Conservation (phyloP, 2,113 vertebrate genomes). For the Semicossyphus pulcher region DNA sequence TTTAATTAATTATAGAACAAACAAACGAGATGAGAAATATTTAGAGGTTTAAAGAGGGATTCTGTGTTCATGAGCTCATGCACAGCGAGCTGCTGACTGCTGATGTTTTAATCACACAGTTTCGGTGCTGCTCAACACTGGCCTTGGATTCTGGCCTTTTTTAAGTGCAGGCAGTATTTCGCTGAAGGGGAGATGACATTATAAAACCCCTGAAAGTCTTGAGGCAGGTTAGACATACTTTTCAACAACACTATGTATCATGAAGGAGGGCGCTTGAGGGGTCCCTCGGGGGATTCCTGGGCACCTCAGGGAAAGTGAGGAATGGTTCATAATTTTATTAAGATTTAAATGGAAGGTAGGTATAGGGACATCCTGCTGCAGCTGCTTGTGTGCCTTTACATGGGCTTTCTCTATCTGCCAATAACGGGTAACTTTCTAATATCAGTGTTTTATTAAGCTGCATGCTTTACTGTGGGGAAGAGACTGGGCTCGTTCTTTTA, state of each 20-base stretch:
- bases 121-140: conserved; percentile 15
- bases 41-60: not conserved
- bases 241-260: conserved; percentile 31
- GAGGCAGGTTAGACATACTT: conserved; percentile 38
- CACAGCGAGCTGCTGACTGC: conserved; percentile 31
- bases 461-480: too few relatives aligned
- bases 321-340: conserved; percentile 14
- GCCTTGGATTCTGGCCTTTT: conserved; percentile 23
- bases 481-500: too few relatives aligned
- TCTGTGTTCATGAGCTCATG: conserved; percentile 21
- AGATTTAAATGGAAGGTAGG: conserved; percentile 20
- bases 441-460: too few relatives aligned
- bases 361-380: too few relatives aligned
- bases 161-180: conserved; percentile 24
- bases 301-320: conserved; percentile 27
- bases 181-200: conserved; percentile 57
- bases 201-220: conserved; percentile 54
- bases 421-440: too few relatives aligned
- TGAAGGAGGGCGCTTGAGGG: conserved; percentile 22
- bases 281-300: conserved; percentile 21
- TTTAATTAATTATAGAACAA: conserved; percentile 24
- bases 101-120: conserved; percentile 40
- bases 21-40: not conserved
- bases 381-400: too few relatives aligned
- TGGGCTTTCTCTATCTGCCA: too few relatives aligned